Conservation (phyloP, 2,888 invertebrate genomes). For the Auanema freiburgensis region DNA sequence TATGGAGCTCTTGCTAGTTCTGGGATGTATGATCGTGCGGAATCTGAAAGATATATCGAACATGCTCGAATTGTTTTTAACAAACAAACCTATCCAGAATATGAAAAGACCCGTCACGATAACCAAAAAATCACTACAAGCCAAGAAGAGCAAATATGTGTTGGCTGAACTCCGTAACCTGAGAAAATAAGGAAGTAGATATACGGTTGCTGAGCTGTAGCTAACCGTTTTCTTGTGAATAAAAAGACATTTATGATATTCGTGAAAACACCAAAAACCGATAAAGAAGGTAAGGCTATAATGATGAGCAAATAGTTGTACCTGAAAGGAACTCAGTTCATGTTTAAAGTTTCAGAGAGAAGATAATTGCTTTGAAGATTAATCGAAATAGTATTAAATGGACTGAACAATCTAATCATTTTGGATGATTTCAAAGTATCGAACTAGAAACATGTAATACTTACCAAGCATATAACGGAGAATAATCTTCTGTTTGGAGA, state of each 20-base stretch:
- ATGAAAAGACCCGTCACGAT: constrained; percentile 64
- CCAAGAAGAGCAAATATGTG: constrained; percentile 62
- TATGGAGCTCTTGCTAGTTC: constrained; percentile 59
- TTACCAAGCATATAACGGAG: constrained; percentile 60
- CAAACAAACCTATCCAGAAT: constrained; percentile 60
- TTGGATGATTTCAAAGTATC: not conserved
- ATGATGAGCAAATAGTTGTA: constrained; percentile 55
- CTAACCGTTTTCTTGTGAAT: constrained; percentile 53
- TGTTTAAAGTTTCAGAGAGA: not conserved
- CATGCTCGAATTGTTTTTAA: no score
- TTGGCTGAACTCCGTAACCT: constrained; percentile 54
- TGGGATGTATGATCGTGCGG: constrained; percentile 53
- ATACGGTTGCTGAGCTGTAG: not conserved
- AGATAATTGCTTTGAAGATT: not conserved
- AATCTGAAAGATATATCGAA: constrained; percentile 21
- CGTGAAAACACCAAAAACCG: constrained; percentile 62
- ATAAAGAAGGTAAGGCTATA: constrained; percentile 55
- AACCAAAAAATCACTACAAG: constrained; percentile 62
- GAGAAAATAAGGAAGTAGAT: not conserved
- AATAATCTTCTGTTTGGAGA: constrained; percentile 62
- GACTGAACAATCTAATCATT: not conserved
- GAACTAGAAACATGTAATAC: constrained; percentile 5
- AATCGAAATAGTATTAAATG: not conserved
- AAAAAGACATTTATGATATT: constrained; percentile 63
- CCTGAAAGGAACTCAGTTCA: constrained; percentile 25